Evolutionary conservation across 2,888 invertebrate species (phyloP), one percentile per base, ranked within the genome.

Genomic region (Hololepta plana): DNA sequence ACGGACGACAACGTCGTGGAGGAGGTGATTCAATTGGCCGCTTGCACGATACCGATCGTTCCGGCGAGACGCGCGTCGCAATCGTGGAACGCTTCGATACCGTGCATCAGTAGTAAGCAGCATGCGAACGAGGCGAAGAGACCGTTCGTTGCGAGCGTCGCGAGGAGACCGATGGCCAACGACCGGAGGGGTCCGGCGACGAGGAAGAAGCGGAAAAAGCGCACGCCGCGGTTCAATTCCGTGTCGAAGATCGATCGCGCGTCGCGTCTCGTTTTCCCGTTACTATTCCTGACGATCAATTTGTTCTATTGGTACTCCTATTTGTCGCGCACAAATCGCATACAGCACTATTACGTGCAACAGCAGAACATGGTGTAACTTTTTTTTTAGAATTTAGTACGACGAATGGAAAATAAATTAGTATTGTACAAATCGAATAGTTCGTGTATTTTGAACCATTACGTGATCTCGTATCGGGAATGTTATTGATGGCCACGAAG

Each of bases 241-340:
- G 80, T 81, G 3, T 80, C 80, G 31, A 73, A 75, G 53, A 77
- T 82, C 35, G 82, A 82, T 53, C 62, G 72, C 11, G 70, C 70
- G 10, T 74, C 77, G 5, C 55, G 82, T 20, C 60, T 81, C 20
- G 64, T 77, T 14, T 82, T 84, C 46, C 84, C 84, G 0, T 42
- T 79, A 27, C 61, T 72, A 22, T 84, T 82, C 51, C 47, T 75
- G 3, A 57, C 72, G 7, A 75, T 82, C 38, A 81, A 82, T 49
- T 53, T 75, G 29, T 68, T 79, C 49, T 84, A 84, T 47, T 84
- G 82, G 79, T 71, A 66, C 39, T 68, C 69, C 4, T 80, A 76
- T 45, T 55, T 79, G 30, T 64, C 69, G 28, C 56, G 71, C 36
- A 71, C 70, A 43, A 59, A 63, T 42, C 40, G 64, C 31, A 63